Evolutionary conservation across 2,888 invertebrate genomes (phyloP).

Genomic region (Scaeva pyrastri): DNA sequence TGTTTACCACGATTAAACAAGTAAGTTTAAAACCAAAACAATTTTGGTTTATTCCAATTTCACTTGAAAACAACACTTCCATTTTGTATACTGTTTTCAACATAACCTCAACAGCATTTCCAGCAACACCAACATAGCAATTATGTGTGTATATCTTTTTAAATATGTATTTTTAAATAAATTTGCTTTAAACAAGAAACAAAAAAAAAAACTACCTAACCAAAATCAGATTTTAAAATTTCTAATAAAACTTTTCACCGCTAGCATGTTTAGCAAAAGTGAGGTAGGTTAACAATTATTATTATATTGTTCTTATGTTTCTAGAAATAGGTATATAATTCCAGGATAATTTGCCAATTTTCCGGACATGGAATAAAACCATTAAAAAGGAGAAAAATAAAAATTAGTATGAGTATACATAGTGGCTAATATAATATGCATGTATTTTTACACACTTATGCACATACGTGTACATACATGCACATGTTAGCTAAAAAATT

Average conservation of each 20-base stretch:
- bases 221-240: neutral
- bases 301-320: neutral
- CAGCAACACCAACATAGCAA: neutral
- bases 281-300: slow-evolving; percentile 2
- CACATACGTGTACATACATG: neutral
- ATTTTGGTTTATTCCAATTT: neutral
- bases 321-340: neutral
- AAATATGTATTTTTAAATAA: neutral
- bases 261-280: neutral
- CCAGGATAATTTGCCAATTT: slow-evolving; percentile 22
- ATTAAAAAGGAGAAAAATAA: neutral
- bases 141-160: neutral
- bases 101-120: neutral
- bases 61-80: neutral
- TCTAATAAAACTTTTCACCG: slow-evolving; percentile 12
- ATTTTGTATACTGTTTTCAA: neutral
- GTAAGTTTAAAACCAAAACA: neutral
- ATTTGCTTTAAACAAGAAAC: neutral
- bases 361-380: neutral
- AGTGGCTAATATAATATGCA: neutral
- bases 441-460: too few relatives aligned
- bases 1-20: neutral
- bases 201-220: neutral
- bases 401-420: neutral
- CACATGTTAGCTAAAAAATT: slow-evolving; percentile 7